Evolutionary conservation across 2,797 vertebrate species (phyloP).

Genomic region (Muscicapa striata): DNA sequence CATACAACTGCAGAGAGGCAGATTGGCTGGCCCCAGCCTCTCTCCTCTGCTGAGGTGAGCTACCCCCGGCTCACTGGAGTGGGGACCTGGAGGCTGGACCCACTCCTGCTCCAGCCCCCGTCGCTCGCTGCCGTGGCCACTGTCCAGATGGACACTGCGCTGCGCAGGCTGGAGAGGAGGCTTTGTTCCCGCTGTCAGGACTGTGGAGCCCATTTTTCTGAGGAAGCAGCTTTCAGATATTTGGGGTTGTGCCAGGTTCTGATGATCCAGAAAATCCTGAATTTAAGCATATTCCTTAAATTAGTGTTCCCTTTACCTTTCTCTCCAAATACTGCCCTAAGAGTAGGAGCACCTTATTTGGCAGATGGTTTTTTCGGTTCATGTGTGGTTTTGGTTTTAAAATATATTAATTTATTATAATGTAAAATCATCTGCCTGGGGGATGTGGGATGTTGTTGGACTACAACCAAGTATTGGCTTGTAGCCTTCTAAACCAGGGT

Average conservation of each 20-base stretch:
- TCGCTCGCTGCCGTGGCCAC: neutral
- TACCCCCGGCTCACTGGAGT: neutral
- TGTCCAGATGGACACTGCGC: slow-evolving; percentile 27
- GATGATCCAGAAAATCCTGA: slow-evolving; percentile 50
- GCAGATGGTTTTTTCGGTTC: neutral
- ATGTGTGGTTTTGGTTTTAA: slow-evolving; percentile 10
- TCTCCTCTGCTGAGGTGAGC: neutral
- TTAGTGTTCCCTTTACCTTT: neutral
- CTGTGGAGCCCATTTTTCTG: slow-evolving; percentile 57
- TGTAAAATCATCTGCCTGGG: slow-evolving; percentile 52
- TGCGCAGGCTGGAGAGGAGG: slow-evolving; percentile 17
- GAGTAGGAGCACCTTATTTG: neutral
- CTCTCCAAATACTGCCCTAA: neutral
- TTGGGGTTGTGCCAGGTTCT: slow-evolving; percentile 28
- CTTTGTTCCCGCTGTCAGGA: slow-evolving; percentile 43
- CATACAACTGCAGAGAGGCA: slow-evolving; percentile 20
- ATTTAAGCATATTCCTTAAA: neutral
- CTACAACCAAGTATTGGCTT: slow-evolving; percentile 56
- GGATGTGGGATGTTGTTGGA: slow-evolving; percentile 63
- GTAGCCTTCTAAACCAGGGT: slow-evolving; percentile 61
- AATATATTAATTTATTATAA: slow-evolving; percentile 58
- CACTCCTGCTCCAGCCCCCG: neutral
- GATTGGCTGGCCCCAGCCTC: neutral
- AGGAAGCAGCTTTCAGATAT: slow-evolving; percentile 49
- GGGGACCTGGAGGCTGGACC: neutral